Evolutionary conservation across 2,113 vertebrate genomes (phyloP).

Genomic region (Microcebus murinus): DNA sequence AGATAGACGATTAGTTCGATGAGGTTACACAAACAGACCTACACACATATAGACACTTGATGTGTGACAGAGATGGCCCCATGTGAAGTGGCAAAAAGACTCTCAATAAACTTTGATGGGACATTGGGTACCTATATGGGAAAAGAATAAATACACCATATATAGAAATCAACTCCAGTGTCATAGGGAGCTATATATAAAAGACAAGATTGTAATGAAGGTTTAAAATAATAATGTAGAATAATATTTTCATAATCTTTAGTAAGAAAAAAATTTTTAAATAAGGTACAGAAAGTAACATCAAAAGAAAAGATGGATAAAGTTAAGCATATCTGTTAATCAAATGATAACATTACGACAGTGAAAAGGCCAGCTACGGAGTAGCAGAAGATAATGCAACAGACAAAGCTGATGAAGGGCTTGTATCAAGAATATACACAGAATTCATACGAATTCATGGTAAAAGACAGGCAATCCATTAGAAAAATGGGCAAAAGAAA

Average conservation of each 20-base stretch:
- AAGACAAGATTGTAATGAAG: not conserved
- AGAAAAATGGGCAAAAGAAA: slow-evolving; percentile 25
- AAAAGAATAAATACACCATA: slow-evolving; percentile 9
- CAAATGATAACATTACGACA: not conserved
- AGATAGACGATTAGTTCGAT: not conserved
- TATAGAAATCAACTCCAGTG: not conserved
- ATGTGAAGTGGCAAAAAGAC: not conserved
- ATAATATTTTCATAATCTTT: not conserved
- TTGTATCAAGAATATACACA: too few species aligned
- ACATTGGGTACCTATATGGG: not conserved
- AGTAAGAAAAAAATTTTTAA: not conserved
- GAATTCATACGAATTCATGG: not conserved
- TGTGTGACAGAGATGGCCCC: not conserved
- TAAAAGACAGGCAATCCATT: not conserved
- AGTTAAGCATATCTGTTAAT: not conserved
- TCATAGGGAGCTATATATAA: not conserved
- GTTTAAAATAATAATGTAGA: not conserved
- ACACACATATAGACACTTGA: not conserved
- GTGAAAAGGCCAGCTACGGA: not conserved
- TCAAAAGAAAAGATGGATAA: not conserved
- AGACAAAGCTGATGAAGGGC: not conserved
- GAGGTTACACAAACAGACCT: not conserved
- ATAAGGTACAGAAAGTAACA: not conserved
- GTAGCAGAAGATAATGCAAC: not conserved
- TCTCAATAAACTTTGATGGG: not conserved